Conservation (phyloP, 2,797 vertebrate genomes). For the Hypotaenidia okinawae region DNA sequence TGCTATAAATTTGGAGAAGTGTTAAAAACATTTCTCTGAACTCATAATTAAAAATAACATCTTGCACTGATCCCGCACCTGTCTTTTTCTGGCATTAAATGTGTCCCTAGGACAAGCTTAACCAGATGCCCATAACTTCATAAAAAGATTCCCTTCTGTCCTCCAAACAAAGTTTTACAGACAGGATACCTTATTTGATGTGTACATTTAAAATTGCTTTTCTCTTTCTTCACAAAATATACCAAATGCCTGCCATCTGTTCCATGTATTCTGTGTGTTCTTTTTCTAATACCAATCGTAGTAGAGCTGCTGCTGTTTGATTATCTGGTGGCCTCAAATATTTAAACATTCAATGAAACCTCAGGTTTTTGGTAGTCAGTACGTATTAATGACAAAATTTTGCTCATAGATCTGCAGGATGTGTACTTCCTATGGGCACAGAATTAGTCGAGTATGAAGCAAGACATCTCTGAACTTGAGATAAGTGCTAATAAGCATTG, state of each 20-base stretch:
- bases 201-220: not conserved
- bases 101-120: not conserved
- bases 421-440: not conserved
- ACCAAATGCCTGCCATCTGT: not conserved
- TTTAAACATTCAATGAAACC: not conserved
- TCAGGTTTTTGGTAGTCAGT: not conserved
- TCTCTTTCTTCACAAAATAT: not conserved
- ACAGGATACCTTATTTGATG: not conserved
- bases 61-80: not conserved
- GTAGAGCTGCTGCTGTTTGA: not conserved
- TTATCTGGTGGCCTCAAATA: not conserved
- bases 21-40: not conserved
- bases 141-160: not conserved
- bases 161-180: not conserved
- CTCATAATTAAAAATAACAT: not conserved
- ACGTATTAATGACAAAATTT: not conserved
- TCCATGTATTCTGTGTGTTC: not conserved
- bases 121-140: not conserved
- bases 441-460: not conserved
- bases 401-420: not conserved
- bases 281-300: not conserved
- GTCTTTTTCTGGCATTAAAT: not conserved
- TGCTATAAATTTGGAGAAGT: not conserved
- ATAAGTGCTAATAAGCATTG: not conserved
- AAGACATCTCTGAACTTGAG: not conserved